Evolutionary conservation across 2,888 invertebrate species (phyloP).

Genomic region (Ormia ochracea): DNA sequence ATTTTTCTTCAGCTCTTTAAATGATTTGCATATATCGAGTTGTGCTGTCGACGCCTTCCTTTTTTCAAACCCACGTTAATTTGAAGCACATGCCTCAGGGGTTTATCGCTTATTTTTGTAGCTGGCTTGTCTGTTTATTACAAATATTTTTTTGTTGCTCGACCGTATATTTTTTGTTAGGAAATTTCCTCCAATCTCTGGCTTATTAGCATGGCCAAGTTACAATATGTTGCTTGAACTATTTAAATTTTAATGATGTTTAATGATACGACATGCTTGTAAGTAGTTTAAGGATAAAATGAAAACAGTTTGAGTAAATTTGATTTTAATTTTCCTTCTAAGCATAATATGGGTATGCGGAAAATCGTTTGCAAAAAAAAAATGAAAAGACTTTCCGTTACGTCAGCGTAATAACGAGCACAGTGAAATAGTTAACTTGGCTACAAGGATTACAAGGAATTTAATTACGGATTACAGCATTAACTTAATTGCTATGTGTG

Average conservation of each 20-base stretch:
- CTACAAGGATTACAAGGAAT: no score
- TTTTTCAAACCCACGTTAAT: conserved; percentile 37
- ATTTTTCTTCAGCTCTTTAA: neutral
- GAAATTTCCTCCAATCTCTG: conserved; percentile 12
- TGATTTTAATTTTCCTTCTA: no score
- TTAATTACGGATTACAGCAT: no score
- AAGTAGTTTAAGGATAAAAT: conserved; percentile 1
- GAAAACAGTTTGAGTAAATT: no score
- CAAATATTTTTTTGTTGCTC: neutral
- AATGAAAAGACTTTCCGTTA: neutral
- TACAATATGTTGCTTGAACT: conserved; percentile 9
- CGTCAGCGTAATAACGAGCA: no score
- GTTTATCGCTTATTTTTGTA: conserved; percentile 10
- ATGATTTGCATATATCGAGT: neutral
- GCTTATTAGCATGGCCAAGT: conserved; percentile 8
- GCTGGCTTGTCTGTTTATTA: neutral
- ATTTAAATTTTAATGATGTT: conserved; percentile 18
- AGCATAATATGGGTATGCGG: no score
- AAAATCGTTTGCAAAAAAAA: neutral
- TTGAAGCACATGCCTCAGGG: conserved; percentile 43
- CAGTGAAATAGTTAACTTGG: no score
- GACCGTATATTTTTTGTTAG: neutral
- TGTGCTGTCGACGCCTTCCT: conserved; percentile 32
- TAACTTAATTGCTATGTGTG: no score
- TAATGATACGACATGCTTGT: neutral